phyloP scores from a whole-genome alignment of 2,797 vertebrate genomes.

The Etheostoma perlongum region DNA sequence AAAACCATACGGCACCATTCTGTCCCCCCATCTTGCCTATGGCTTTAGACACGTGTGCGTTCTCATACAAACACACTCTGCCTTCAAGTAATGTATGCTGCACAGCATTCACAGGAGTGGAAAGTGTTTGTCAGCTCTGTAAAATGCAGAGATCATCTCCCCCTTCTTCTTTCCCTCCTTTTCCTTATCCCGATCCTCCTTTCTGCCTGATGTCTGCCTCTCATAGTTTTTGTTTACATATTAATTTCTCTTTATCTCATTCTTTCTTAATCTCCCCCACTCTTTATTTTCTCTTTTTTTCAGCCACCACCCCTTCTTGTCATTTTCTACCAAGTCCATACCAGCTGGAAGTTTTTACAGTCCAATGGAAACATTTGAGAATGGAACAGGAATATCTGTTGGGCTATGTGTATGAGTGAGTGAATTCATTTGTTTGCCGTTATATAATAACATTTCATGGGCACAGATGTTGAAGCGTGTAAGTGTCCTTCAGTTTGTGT shows the following conservation, averaged over 20 bases:
- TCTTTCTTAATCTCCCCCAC: conserved; percentile 7
- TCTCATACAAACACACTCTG: conserved; percentile 1
- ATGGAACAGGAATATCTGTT: conserved; percentile 53
- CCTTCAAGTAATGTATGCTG: conserved; percentile 33
- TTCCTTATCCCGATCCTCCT: neutral
- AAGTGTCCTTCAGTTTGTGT: conserved; percentile 32
- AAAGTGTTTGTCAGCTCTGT: conserved; percentile 73
- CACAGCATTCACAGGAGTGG: conserved; percentile 72
- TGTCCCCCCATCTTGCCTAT: conserved; percentile 64
- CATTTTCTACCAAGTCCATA: conserved; percentile 16
- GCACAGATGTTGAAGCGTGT: conserved; percentile 55
- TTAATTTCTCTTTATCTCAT: neutral
- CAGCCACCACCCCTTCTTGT: neutral
- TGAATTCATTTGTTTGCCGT: conserved; percentile 33
- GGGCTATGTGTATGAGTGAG: conserved; percentile 13
- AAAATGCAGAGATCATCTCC: conserved; percentile 53
- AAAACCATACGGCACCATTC: conserved; percentile 80
- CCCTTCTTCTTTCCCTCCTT: neutral
- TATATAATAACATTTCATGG: conserved; percentile 44
- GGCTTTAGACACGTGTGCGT: conserved; percentile 43
- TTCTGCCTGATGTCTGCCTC: conserved; percentile 2
- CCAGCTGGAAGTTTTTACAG: conserved; percentile 68
- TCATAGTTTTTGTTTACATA: conserved; percentile 4
- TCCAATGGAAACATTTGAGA: conserved; percentile 63
- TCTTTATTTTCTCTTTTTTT: conserved; percentile 10